Evolutionary conservation across 2,113 vertebrate species (phyloP).

Genomic region (Anseranas semipalmata): DNA sequence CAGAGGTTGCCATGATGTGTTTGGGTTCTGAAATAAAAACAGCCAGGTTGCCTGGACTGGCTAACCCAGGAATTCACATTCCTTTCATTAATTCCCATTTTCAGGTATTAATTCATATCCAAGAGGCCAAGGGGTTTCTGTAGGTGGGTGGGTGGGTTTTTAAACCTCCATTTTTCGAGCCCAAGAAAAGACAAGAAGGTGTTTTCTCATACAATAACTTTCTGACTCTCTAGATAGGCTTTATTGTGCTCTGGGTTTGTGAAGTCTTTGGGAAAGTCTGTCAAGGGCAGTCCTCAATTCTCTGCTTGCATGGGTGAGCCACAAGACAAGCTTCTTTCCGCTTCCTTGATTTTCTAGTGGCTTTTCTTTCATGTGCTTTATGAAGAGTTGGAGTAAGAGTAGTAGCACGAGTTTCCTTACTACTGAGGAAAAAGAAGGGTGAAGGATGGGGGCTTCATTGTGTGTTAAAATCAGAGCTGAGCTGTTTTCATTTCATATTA

Average conservation of each 20-base stretch:
- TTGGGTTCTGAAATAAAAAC: neutral
- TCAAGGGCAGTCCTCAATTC: neutral
- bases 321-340: neutral
- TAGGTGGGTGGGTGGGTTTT: neutral
- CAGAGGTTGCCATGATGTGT: accelerated
- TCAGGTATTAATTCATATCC: neutral
- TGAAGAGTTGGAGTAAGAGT: neutral
- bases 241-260: neutral
- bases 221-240: neutral
- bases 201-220: neutral
- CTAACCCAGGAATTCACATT: neutral
- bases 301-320: neutral
- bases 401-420: too few relatives aligned
- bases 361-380: neutral
- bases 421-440: neutral
- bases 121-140: neutral
- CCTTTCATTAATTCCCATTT: neutral
- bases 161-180: neutral
- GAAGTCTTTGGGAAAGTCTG: neutral
- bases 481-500: neutral
- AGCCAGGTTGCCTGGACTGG: neutral
- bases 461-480: neutral
- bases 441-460: neutral
- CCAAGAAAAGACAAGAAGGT: neutral
- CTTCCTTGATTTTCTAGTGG: neutral